A percentile compares a stretch with the other conserved stretches of the same genome.
Conservation (phyloP, 2,797 vertebrate genomes). For the Cryptoblepharus egeriae region DNA sequence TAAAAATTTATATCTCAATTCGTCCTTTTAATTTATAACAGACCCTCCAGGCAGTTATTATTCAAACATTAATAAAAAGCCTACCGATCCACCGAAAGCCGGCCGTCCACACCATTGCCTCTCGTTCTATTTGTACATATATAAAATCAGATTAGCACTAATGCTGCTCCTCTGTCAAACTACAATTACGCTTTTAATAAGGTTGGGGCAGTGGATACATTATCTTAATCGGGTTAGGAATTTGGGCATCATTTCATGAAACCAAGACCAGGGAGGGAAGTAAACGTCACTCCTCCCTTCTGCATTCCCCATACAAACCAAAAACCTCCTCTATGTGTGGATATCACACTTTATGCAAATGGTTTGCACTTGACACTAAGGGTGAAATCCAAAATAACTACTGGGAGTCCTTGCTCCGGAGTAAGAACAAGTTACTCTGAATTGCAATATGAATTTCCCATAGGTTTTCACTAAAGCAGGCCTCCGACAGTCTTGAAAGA, state of each 20-base stretch:
- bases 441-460: too few relatives aligned
- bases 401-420: too few relatives aligned
- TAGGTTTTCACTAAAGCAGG: too few relatives aligned
- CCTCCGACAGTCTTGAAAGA: too few relatives aligned
- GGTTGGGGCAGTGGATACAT: slow-evolving; percentile 85
- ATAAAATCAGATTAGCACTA: slow-evolving; percentile 80
- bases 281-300: slow-evolving; percentile 58
- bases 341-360: slow-evolving; percentile 98
- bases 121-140: slow-evolving; percentile 88
- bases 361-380: slow-evolving; percentile 93
- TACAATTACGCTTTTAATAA: slow-evolving; percentile 93
- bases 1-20: slow-evolving; percentile 98
- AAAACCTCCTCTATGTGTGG: slow-evolving; percentile 86
- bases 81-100: slow-evolving; percentile 90
- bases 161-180: slow-evolving; percentile 84
- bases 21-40: slow-evolving; percentile 93
- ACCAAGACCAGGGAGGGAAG: slow-evolving; percentile 71
- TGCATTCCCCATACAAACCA: slow-evolving; percentile 25
- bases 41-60: slow-evolving; percentile 96
- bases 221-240: slow-evolving; percentile 85
- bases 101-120: slow-evolving; percentile 86
- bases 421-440: too few relatives aligned
- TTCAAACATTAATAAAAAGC: slow-evolving; percentile 99
- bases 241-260: slow-evolving; percentile 77
- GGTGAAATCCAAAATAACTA: too few relatives aligned